These are phyloP conservation scores for Apostichopus leukothele DNA, from an alignment of 53 echinoderm and acorn worm species.

Conservation along the genomic window DNA sequence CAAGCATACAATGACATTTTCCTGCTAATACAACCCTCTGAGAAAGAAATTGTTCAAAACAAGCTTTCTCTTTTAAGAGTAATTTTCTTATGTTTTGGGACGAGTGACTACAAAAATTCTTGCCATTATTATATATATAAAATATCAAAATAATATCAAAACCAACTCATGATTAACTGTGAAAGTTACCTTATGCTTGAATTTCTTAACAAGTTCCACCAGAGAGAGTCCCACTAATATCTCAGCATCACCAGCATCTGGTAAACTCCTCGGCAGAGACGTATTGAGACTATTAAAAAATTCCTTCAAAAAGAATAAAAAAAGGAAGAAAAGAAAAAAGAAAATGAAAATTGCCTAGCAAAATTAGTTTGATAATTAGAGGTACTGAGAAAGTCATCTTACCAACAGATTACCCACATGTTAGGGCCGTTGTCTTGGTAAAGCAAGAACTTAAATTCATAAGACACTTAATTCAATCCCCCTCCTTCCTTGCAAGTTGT, in stretches of 20 bases:
- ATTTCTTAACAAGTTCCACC: slow-evolving; percentile 73
- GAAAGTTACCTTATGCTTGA: slow-evolving; percentile 87
- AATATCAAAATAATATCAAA: neutral
- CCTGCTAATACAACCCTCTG: neutral
- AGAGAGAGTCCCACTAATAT: slow-evolving; percentile 80
- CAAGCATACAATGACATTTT: no score
- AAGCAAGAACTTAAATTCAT: no score
- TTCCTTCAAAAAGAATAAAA: slow-evolving; percentile 58
- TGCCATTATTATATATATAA: neutral
- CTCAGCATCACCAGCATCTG: slow-evolving; percentile 69
- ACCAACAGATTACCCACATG: no score
- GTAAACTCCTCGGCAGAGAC: slow-evolving; percentile 65
- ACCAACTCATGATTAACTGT: neutral
- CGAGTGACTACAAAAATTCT: neutral
- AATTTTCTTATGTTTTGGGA: no score
- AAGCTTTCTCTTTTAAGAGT: no score
- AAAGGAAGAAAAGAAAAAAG: neutral
- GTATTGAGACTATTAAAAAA: slow-evolving; percentile 83
- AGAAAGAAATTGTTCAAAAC: neutral
- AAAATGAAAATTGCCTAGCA: no score
- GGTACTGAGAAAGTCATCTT: no score
- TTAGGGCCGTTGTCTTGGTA: no score
- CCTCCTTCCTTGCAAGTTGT: no score
- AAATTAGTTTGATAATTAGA: no score
- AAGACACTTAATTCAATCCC: no score